Conservation (phyloP, 2,113 vertebrate genomes). For the Tetrao urogallus region DNA sequence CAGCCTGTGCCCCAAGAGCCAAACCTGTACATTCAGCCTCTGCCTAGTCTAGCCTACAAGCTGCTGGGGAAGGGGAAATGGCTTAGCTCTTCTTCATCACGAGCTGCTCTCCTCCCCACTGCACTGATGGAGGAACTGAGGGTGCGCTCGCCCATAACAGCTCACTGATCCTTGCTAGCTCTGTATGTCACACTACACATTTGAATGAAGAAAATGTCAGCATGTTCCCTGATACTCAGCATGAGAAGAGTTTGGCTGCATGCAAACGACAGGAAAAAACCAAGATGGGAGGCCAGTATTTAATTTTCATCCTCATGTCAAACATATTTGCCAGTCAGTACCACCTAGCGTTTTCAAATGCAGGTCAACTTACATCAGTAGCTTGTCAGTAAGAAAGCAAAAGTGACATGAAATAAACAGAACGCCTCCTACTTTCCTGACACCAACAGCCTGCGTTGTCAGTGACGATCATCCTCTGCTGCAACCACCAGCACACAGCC, state of each 20-base stretch:
- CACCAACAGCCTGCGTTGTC: not conserved
- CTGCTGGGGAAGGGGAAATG: not conserved
- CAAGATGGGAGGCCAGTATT: not conserved
- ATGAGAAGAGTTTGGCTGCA: not conserved
- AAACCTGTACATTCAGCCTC: not conserved
- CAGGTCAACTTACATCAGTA: constrained; percentile 27
- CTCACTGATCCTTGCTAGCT: not conserved
- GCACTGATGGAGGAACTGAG: not conserved
- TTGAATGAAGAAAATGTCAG: not conserved
- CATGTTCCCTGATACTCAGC: not conserved
- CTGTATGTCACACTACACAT: not conserved
- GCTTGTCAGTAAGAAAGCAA: not conserved
- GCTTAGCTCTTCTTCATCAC: not conserved
- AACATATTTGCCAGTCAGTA: not conserved
- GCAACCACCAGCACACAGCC: not conserved
- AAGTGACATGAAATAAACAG: constrained; percentile 13
- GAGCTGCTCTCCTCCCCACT: accelerated
- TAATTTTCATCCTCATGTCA: constrained; percentile 4
- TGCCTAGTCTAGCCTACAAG: not conserved
- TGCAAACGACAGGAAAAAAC: constrained; percentile 17
- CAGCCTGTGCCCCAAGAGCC: not conserved
- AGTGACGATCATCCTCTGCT: not conserved
- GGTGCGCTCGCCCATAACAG: accelerated
- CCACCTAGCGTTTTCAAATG: constrained; percentile 7
- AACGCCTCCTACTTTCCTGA: not conserved